These are phyloP conservation scores for Danio kyathit DNA, from an alignment of 2,797 vertebrate genomes.

Conservation along the genomic window DNA sequence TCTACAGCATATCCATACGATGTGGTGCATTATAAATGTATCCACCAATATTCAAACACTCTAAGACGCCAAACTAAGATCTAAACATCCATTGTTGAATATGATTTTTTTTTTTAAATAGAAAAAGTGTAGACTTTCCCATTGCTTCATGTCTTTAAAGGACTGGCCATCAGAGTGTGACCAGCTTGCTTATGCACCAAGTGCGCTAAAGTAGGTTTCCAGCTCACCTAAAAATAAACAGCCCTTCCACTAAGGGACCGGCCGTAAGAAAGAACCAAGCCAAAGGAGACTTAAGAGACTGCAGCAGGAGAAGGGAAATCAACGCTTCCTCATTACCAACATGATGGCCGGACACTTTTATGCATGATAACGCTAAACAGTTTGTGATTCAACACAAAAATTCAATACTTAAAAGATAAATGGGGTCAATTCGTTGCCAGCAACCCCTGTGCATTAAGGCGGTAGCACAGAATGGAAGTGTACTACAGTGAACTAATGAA, in stretches of 20 bases:
- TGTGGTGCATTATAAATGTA: neutral
- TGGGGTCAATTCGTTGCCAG: neutral
- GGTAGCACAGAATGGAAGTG: constrained; percentile 24
- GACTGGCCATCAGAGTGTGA: constrained; percentile 56
- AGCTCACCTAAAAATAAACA: constrained; percentile 87
- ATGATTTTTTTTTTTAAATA: neutral
- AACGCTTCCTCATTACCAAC: constrained; percentile 39
- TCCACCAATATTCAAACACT: constrained; percentile 36
- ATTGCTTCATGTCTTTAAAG: constrained; percentile 35
- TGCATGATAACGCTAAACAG: neutral
- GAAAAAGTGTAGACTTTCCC: constrained; percentile 11
- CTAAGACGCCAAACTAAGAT: neutral
- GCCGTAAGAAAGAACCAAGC: constrained; percentile 65
- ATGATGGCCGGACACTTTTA: neutral
- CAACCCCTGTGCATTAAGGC: neutral
- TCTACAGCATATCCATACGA: neutral
- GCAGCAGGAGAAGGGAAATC: constrained; percentile 68
- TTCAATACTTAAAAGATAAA: neutral
- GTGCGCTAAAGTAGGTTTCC: constrained; percentile 83
- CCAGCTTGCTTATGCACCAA: constrained; percentile 70
- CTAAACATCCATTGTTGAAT: constrained; percentile 20
- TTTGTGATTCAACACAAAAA: neutral
- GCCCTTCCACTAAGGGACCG: constrained; percentile 69
- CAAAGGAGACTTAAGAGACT: constrained; percentile 64
- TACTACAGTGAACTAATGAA: constrained; percentile 16